Percentiles rank a stretch among this genome's conserved stretches.
Evolutionary conservation across 2,797 vertebrate species (phyloP).

Genomic region (Urocyon cinereoargenteus): DNA sequence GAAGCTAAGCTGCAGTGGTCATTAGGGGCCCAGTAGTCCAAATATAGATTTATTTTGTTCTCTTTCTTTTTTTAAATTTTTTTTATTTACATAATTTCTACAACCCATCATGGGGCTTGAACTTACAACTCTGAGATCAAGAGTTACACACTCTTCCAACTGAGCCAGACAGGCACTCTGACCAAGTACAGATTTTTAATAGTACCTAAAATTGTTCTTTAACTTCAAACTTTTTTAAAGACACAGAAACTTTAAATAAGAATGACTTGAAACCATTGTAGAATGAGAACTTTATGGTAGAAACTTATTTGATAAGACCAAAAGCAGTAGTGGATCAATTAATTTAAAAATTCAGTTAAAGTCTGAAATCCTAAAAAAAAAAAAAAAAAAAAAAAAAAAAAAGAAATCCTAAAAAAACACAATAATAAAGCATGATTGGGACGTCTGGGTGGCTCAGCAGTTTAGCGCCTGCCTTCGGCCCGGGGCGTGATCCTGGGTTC

Average conservation of each 20-base stretch:
- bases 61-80: not conserved
- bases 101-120: not conserved
- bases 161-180: not conserved
- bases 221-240: conserved; percentile 8
- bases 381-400: conserved; percentile 50
- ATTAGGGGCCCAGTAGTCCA: not conserved
- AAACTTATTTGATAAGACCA: not conserved
- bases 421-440: not conserved
- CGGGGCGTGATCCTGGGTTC: too few relatives aligned
- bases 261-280: not conserved
- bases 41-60: not conserved
- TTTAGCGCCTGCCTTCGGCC: too few relatives aligned
- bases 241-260: not conserved
- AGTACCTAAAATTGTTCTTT: not conserved
- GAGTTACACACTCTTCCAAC: not conserved
- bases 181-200: not conserved
- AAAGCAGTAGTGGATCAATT: not conserved
- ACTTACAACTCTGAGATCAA: not conserved
- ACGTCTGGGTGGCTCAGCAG: too few relatives aligned
- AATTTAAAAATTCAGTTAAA: conserved; percentile 3
- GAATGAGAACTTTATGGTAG: not conserved
- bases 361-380: not conserved
- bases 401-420: conserved; percentile 1
- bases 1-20: not conserved
- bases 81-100: not conserved